Conservation (phyloP, 2,113 vertebrate species). For the Otis tarda region DNA sequence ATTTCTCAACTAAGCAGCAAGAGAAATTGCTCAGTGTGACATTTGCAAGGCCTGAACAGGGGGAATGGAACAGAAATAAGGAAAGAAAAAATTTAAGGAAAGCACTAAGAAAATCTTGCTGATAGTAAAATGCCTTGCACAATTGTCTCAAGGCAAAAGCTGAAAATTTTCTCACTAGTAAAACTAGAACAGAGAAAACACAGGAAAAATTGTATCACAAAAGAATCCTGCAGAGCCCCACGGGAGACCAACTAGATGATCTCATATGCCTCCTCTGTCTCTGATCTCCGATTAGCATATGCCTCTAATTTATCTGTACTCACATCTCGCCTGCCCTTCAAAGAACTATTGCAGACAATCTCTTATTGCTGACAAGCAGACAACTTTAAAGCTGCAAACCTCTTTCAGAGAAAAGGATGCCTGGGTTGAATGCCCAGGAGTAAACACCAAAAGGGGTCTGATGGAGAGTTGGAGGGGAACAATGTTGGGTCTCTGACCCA, state of each 20-base stretch:
- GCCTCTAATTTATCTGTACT: slow-evolving; percentile 28
- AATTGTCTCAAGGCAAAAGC: background rate
- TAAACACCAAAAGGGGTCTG: background rate
- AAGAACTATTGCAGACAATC: background rate
- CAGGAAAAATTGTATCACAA: background rate
- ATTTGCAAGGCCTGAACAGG: background rate
- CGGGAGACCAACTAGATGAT: background rate
- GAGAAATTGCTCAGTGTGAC: background rate
- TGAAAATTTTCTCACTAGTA: background rate
- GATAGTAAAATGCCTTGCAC: background rate
- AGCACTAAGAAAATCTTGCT: background rate
- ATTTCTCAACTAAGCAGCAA: background rate
- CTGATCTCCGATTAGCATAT: background rate
- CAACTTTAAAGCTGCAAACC: background rate
- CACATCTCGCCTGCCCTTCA: background rate
- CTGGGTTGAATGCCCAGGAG: background rate
- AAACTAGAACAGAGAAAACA: background rate
- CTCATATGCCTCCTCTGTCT: background rate
- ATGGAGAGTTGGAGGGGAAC: rapidly evolving
- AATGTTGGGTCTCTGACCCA: background rate
- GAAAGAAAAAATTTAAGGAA: background rate
- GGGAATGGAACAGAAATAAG: background rate
- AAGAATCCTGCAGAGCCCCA: background rate
- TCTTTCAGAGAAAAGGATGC: background rate
- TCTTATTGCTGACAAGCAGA: background rate